Conservation (phyloP, 2,113 vertebrate genomes). For the Tyto alba region DNA sequence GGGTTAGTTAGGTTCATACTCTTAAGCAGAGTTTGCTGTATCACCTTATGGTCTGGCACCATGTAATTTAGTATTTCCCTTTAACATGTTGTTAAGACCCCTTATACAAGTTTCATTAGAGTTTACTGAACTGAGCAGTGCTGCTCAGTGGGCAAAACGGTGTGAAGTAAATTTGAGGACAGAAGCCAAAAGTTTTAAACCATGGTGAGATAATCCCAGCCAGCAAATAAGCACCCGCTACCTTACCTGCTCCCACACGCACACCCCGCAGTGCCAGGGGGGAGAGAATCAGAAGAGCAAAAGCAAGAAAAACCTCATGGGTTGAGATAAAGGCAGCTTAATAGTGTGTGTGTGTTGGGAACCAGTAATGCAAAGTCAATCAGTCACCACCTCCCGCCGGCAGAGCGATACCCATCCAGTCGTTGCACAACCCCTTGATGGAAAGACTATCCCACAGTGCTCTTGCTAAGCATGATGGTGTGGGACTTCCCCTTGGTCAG, state of each 20-base stretch:
- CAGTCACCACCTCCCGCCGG: not conserved
- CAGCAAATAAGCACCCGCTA: not conserved
- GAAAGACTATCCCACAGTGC: not conserved
- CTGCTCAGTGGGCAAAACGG: not conserved
- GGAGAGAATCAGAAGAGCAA: not conserved
- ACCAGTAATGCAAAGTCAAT: too few species aligned
- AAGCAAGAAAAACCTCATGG: not conserved
- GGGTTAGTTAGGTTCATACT: not conserved
- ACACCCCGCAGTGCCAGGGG: fast-evolving
- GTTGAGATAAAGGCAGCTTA: not conserved
- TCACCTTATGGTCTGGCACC: not conserved
- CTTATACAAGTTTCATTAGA: not conserved
- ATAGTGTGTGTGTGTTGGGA: not conserved
- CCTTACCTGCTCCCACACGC: not conserved
- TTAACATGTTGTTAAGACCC: not conserved
- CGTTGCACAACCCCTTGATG: not conserved
- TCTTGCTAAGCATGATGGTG: not conserved
- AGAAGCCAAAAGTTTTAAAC: not conserved
- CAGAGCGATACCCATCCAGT: not conserved
- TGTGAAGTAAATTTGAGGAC: not conserved
- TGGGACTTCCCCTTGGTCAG: not conserved
- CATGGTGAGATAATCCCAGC: not conserved
- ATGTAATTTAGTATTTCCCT: not conserved
- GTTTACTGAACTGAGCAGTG: not conserved
- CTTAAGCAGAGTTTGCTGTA: not conserved